phyloP scores from a whole-genome alignment of 2,888 invertebrate genomes.

The Dolichomitus sp. region DNA sequence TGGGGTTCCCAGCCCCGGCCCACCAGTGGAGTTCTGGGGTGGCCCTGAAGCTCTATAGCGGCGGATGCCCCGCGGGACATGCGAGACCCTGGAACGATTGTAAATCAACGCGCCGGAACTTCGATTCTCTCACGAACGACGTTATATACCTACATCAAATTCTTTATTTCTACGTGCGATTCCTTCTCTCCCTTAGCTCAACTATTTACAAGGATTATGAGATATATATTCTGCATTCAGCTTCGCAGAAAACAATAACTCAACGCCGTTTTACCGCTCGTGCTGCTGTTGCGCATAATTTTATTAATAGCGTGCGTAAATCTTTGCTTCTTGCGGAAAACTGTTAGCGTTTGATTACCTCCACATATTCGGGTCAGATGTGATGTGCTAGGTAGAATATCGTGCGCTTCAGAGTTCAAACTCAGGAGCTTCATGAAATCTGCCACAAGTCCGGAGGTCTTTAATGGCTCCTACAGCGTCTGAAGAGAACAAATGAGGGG shows the following conservation, averaged over 20 bases:
- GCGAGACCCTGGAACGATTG: conserved; percentile 74
- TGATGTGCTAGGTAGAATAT: too few species aligned
- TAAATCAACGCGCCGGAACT: conserved; percentile 78
- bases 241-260: conserved; percentile 8
- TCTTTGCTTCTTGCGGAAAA: background rate
- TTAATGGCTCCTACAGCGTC: too few species aligned
- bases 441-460: too few species aligned
- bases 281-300: conserved; percentile 28
- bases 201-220: conserved; percentile 66
- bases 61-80: conserved; percentile 74
- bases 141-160: conserved; percentile 20
- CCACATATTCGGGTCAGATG: too few species aligned
- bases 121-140: conserved; percentile 72
- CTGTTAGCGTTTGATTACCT: too few species aligned
- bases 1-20: conserved; percentile 18
- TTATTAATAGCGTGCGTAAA: conserved; percentile 24
- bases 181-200: conserved; percentile 27
- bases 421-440: too few species aligned
- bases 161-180: background rate
- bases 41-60: conserved; percentile 57
- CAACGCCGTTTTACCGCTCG: conserved; percentile 14
- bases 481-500: too few species aligned
- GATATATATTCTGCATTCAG: conserved; percentile 17
- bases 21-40: conserved; percentile 29
- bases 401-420: too few species aligned